A percentile compares a stretch with the other conserved stretches of the same genome.
phyloP scores from a whole-genome alignment of 2,888 invertebrate species.

The Agrochola macilenta region DNA sequence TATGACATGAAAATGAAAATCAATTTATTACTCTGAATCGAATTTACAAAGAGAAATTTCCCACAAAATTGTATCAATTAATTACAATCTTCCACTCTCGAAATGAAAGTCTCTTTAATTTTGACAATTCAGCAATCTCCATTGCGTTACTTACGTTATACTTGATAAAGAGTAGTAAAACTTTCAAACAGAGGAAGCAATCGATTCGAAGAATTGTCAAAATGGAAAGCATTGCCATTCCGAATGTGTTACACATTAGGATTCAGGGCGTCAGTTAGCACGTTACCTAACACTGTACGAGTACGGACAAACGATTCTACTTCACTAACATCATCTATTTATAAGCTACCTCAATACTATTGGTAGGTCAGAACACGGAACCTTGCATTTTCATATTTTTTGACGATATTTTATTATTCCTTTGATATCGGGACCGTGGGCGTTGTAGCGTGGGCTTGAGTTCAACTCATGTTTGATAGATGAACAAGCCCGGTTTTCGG shows the following conservation, averaged over 20 bases:
- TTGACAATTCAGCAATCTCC: background rate
- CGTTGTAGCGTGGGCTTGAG: constrained; percentile 37
- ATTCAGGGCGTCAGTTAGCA: background rate
- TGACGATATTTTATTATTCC: constrained; percentile 29
- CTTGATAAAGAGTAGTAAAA: background rate
- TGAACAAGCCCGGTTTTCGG: constrained; percentile 27
- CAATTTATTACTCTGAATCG: background rate
- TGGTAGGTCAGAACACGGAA: constrained; percentile 1
- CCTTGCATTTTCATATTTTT: constrained; percentile 26
- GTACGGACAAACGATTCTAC: background rate
- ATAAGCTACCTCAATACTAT: background rate
- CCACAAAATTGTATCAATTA: background rate
- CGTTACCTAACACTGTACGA: background rate
- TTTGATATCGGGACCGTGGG: constrained; percentile 31
- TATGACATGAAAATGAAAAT: background rate
- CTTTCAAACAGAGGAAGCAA: background rate
- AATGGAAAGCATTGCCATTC: background rate
- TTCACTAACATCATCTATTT: background rate
- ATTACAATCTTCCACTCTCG: background rate
- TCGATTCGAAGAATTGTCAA: background rate
- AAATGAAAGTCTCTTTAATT: background rate
- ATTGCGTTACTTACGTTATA: background rate
- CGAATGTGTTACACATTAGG: background rate
- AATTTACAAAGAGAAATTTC: background rate
- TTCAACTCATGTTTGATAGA: constrained; percentile 51